Evolutionary conservation across 2,888 invertebrate genomes (phyloP), one percentile per base, ranked within the genome.

Genomic region (Dastarcus helophoroides): DNA sequence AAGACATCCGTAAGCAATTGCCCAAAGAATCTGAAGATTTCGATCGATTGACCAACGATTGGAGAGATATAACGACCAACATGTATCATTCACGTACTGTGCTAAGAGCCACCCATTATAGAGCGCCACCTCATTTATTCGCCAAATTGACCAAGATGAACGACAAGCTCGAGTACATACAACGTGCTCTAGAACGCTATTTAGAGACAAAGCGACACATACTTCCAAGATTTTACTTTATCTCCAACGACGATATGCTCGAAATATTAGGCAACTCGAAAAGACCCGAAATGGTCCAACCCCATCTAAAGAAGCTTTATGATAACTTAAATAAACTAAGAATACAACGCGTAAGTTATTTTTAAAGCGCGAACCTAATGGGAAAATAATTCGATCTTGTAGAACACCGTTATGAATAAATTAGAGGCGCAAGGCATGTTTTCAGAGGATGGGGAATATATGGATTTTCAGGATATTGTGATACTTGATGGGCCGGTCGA

Each of bases 241-340:
- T 83, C 40, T 82, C 82, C n/a, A 82, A 83, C 53, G 81, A 82
- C 49, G 84, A 85, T 51, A 63, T 85, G 43, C 58, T 85, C 29
- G 84, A 89, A 61, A 86, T 90, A 42, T 68, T 90, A 35, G 89
- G 86, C 1, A 86, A 89, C 56, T 79, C 86, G 0, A 84, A 79
- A 48, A 79, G 74, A 46, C 89, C 90, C 0, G 80, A 83, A 47
- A 63, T 79, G 24, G 76, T 91, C 33, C 89, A 89, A 63, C 74
- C 78, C 1, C 88, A 90, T 56, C 65, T 90, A 33, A 89, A 85
- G 53, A 91, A 91, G 54, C 68, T 89, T 19, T 91, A 90, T 57
- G 89, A 88, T 54, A 86, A 86, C 56, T 71, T 91, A 16, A 77
- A 76, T 47, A 78, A 72, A 52, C 63, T 85, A 27, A 73, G 75